These are phyloP conservation scores for Apodemia hepburni DNA, from an alignment of 2,888 invertebrate genomes.

Conservation along the genomic window DNA sequence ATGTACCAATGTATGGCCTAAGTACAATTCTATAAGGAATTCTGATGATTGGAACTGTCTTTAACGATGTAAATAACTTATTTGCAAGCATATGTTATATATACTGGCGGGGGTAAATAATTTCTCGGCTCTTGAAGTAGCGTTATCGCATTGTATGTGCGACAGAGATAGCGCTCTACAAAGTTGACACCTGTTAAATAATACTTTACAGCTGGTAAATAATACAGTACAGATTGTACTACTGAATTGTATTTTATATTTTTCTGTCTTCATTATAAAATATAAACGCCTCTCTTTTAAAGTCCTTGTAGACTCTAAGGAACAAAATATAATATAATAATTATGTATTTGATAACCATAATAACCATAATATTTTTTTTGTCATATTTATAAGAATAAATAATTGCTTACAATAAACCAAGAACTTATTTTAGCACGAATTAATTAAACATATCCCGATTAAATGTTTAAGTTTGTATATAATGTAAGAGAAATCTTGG, in stretches of 20 bases:
- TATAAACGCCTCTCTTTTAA: too few relatives aligned
- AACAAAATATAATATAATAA: too few relatives aligned
- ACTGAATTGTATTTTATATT: too few relatives aligned
- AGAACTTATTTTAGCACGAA: too few relatives aligned
- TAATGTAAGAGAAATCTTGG: not conserved
- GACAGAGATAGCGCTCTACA: too few relatives aligned
- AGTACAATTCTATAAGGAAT: not conserved
- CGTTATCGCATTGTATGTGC: not conserved
- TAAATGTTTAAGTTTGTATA: not conserved
- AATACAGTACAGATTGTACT: too few relatives aligned
- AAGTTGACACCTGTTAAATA: too few relatives aligned
- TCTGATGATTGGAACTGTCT: not conserved
- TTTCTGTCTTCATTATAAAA: too few relatives aligned
- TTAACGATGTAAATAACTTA: not conserved
- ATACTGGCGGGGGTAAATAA: not conserved
- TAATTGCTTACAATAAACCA: not conserved
- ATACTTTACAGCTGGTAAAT: too few relatives aligned
- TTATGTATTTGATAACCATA: too few relatives aligned
- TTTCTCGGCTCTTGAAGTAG: not conserved
- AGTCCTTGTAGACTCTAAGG: too few relatives aligned
- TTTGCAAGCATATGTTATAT: not conserved
- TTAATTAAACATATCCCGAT: not conserved
- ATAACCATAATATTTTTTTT: too few relatives aligned
- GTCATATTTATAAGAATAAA: not conserved
- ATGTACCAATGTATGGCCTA: constrained; percentile 4